Base-by-base conservation (phyloP, 2,113 vertebrate genomes). In the Rhinoptilus africanus region DNA sequence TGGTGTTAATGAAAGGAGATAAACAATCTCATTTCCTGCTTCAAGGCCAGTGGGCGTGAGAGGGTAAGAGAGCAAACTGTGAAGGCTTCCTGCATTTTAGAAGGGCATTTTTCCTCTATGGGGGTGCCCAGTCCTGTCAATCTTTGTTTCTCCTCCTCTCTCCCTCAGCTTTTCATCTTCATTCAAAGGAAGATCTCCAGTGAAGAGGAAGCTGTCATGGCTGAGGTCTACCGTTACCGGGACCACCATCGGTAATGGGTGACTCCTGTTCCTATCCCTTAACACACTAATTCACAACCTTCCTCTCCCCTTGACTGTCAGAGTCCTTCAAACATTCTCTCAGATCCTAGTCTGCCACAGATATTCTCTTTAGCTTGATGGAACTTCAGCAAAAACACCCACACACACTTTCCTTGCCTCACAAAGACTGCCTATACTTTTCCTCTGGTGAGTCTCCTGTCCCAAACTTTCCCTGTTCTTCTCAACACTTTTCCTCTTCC, bases 161-260 rank as follows among this genome's bases (percentile, higher is more conserved):
- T 59, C 1, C 59, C 48, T 50, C 87, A 99, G 99, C 83, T 99
- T 24, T 99, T 99, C 93, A 95, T 99, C 87, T 99, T 99, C 74
- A 99, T 99, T 56, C 99, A 99, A 59, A 99, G 99, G 88, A 98
- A 99, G 94, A 98, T 99, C 67, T 34, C 4, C 12, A 98, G 98
- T 87, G 99, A 98, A 28, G 98, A 98, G 83, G 85, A 96, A 26
- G 97, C 18, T 88, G 37, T 99, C 39, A 97, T 98, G 23, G 62
- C 92, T 39, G 96, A 98, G 94, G 99, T 99, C 83, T 97, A 71
- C 74, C 93, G 14, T 39, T 97, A 99, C 77, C 66, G 91, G 34
- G 72, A 81, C n/a, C 97, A 94, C 19, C 99, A 99, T 97, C 98
- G 98, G 99, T 98, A 96, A 56, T 43, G 35, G 23, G 20, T 27